These are phyloP conservation scores for Drosophila busckii DNA, from an alignment of 1,140 invertebrate genomes.

Conservation along the genomic window DNA sequence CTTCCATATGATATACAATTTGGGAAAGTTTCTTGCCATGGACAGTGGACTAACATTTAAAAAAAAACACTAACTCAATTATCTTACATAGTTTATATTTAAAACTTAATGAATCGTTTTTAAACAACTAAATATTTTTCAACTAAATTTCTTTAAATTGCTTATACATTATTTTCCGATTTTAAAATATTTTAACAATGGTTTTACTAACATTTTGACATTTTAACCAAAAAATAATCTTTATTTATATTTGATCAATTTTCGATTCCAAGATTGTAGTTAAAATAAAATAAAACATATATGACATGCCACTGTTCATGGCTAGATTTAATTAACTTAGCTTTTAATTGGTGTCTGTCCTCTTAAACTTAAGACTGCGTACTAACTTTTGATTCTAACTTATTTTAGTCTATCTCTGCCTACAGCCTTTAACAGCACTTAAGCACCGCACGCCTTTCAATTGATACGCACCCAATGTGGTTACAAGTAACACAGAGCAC, in stretches of 20 bases:
- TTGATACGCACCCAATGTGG: slow-evolving; percentile 29
- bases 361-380: slow-evolving; percentile 43
- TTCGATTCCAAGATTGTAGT: neutral
- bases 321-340: slow-evolving; percentile 14
- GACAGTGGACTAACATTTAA: slow-evolving; percentile 2
- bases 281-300: neutral
- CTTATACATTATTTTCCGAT: no score
- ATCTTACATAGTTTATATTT: no score
- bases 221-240: no score
- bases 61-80: no score
- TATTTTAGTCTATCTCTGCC: slow-evolving; percentile 46
- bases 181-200: no score
- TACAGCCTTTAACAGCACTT: slow-evolving; percentile 64
- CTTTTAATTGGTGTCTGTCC: slow-evolving; percentile 46
- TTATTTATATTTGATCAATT: no score
- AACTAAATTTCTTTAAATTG: no score
- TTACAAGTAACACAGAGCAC: slow-evolving; percentile 16
- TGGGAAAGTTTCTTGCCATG: neutral
- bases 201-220: no score
- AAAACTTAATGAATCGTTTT: no score
- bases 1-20: neutral
- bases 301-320: slow-evolving; percentile 16
- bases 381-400: slow-evolving; percentile 78
- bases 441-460: slow-evolving; percentile 51
- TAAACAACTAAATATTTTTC: no score